Percentiles rank a stretch among this genome's conserved stretches.
These are phyloP conservation scores for Trematocara macrostoma DNA, from an alignment of 2,113 vertebrate species.

Conservation along the genomic window DNA sequence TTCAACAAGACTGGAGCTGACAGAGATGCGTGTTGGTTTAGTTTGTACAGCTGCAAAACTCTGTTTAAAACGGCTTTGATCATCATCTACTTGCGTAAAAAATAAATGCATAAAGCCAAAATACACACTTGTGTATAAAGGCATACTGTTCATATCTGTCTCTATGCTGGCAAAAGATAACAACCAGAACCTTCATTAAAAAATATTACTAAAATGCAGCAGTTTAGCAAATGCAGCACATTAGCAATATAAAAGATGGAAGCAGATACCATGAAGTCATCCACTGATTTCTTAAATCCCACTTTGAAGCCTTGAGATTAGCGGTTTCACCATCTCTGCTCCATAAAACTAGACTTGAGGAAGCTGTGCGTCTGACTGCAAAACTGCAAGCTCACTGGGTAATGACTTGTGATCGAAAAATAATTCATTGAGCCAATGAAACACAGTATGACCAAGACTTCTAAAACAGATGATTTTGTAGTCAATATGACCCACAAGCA, in stretches of 20 bases:
- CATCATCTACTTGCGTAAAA: not conserved
- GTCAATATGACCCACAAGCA: not conserved
- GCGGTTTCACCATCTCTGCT: not conserved
- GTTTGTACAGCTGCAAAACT: not conserved
- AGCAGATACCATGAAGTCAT: not conserved
- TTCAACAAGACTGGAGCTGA: not conserved
- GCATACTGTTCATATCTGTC: not conserved
- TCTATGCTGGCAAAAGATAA: not conserved
- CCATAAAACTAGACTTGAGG: not conserved
- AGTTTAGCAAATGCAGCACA: not conserved
- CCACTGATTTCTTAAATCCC: not conserved
- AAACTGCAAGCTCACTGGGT: not conserved
- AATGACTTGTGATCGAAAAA: not conserved
- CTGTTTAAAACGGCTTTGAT: conserved; percentile 7
- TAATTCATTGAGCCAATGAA: not conserved
- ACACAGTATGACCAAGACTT: not conserved
- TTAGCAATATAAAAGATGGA: not conserved
- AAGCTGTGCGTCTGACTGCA: not conserved
- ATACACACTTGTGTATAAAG: not conserved
- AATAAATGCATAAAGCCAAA: not conserved
- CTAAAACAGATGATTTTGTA: not conserved
- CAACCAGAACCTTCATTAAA: not conserved
- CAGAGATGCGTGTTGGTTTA: not conserved
- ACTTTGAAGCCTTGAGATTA: not conserved
- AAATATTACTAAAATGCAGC: not conserved